Conservation (phyloP, 2,113 vertebrate species). For the Perccottus glenii region DNA sequence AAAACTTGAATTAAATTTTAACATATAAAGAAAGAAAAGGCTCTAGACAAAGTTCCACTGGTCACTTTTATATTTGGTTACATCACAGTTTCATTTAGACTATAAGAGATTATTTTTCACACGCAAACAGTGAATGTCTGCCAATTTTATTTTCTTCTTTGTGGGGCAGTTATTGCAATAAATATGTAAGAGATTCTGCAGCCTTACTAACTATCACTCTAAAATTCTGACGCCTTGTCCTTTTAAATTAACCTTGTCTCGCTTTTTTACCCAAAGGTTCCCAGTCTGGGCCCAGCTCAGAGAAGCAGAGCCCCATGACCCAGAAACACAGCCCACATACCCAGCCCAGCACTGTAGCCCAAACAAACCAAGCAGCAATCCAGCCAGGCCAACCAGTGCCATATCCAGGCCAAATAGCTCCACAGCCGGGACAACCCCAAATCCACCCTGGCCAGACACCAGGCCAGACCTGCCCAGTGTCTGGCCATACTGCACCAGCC, state of each 20-base stretch:
- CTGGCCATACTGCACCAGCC: conserved; percentile 64
- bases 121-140: too few relatives aligned
- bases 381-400: conserved; percentile 53
- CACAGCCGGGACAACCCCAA: conserved; percentile 63
- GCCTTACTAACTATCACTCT: not conserved
- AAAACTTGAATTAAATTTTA: too few relatives aligned
- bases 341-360: conserved; percentile 79
- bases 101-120: too few relatives aligned
- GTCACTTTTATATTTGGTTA: too few relatives aligned
- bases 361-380: conserved; percentile 79
- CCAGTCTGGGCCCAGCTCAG: conserved; percentile 91
- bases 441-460: conserved; percentile 58
- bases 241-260: not conserved
- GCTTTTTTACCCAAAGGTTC: conserved; percentile 79
- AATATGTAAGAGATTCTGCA: not conserved
- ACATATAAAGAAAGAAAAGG: too few relatives aligned
- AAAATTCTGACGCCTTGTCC: not conserved
- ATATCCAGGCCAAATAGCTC: conserved; percentile 52
- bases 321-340: conserved; percentile 90
- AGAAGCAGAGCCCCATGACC: conserved; percentile 97
- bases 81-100: too few relatives aligned
- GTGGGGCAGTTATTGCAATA: too few relatives aligned
- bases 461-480: conserved; percentile 59
- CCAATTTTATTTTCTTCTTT: too few relatives aligned
- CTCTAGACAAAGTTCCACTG: too few relatives aligned